Percentiles rank a stretch among this genome's conserved stretches.
These are phyloP conservation scores for Enteromius viviparus DNA, from an alignment of 2,797 vertebrate genomes.

Conservation along the genomic window DNA sequence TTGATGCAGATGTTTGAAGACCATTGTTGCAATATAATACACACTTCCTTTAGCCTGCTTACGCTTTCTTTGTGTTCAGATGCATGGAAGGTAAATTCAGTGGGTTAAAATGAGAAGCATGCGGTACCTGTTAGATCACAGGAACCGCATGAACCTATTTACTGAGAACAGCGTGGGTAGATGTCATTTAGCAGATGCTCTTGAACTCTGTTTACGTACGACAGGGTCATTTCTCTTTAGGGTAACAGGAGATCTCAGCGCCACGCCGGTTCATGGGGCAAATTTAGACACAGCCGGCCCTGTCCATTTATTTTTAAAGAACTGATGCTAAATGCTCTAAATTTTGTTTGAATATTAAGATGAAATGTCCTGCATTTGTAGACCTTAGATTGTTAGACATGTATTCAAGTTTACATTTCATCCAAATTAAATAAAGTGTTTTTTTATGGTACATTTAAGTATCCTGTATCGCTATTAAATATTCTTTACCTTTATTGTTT, in stretches of 20 bases:
- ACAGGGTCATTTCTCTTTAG: conserved; percentile 7
- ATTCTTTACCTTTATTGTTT: not conserved
- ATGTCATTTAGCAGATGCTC: conserved; percentile 35
- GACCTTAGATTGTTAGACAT: not conserved
- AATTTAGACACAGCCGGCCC: conserved; percentile 40
- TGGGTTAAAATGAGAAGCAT: not conserved
- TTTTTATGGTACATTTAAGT: not conserved
- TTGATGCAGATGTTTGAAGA: not conserved
- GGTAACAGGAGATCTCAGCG: conserved; percentile 40
- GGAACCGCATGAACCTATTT: not conserved
- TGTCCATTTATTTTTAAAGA: conserved; percentile 17
- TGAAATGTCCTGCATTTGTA: not conserved
- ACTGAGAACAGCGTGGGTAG: not conserved
- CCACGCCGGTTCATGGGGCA: conserved; percentile 15
- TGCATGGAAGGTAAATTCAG: not conserved
- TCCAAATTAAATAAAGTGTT: not conserved
- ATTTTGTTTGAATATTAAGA: not conserved
- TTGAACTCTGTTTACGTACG: conserved; percentile 13
- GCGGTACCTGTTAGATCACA: conserved; percentile 14
- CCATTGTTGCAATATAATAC: not conserved
- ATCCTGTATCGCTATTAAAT: not conserved
- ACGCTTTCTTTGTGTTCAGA: not conserved
- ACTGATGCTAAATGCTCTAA: not conserved
- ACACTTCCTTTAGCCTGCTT: not conserved
- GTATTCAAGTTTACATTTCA: not conserved